Evolutionary conservation across 2,797 vertebrate species (phyloP).

Genomic region (Aeoliscus strigatus): DNA sequence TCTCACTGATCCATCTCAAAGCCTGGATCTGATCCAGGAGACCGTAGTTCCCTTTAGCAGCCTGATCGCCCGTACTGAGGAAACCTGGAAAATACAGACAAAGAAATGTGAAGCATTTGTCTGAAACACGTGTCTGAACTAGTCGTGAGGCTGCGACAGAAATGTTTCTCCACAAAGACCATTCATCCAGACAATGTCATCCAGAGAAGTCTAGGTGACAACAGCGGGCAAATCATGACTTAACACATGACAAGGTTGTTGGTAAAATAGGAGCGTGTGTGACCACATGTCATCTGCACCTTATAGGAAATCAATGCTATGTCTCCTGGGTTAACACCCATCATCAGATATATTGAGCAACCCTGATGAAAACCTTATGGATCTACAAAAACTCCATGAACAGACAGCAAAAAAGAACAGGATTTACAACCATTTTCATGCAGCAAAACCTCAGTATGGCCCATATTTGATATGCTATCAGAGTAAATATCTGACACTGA

Average conservation of each 20-base stretch:
- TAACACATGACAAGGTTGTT: constrained; percentile 55
- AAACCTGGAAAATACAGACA: constrained; percentile 78
- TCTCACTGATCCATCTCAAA: constrained; percentile 96
- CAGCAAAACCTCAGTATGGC: constrained; percentile 14
- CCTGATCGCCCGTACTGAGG: constrained; percentile 96
- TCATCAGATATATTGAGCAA: constrained; percentile 60
- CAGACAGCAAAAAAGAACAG: constrained; percentile 13
- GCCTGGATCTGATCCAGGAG: constrained; percentile 98
- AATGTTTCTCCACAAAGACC: constrained; percentile 3
- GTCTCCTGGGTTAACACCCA: constrained; percentile 56
- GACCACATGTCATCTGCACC: constrained; percentile 62
- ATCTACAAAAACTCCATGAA: constrained; percentile 31
- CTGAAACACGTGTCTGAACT: not conserved
- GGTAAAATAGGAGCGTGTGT: constrained; percentile 58
- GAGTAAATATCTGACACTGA: too few relatives aligned
- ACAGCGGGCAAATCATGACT: constrained; percentile 46
- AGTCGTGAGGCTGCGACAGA: too few relatives aligned
- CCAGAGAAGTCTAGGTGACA: constrained; percentile 29
- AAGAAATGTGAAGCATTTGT: not conserved
- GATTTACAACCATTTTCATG: constrained; percentile 32
- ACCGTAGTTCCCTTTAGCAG: constrained; percentile 97
- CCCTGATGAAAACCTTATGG: constrained; percentile 43
- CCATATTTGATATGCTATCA: not conserved
- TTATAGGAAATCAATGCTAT: constrained; percentile 70
- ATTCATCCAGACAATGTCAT: constrained; percentile 13